phyloP scores from a whole-genome alignment of 2,888 invertebrate species.

The Lysandra coridon region DNA sequence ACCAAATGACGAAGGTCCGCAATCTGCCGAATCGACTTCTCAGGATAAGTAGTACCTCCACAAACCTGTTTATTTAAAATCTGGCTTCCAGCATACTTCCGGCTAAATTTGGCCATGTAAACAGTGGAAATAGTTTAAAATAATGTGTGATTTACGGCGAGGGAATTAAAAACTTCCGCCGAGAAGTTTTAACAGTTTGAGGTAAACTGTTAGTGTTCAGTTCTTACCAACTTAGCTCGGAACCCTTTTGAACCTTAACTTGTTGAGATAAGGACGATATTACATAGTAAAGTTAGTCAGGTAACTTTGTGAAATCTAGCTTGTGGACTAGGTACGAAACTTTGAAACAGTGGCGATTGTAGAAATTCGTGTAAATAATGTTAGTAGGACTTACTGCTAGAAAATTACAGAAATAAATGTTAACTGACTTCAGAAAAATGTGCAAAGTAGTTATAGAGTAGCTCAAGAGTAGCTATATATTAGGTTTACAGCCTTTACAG shows the following conservation, averaged over 20 bases:
- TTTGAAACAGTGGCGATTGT: slow-evolving; percentile 12
- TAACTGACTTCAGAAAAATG: not conserved
- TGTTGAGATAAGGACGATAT: not conserved
- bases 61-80: not conserved
- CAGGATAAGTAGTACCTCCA: too few species aligned
- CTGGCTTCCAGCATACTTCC: not conserved
- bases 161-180: slow-evolving; percentile 30
- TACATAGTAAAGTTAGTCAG: not conserved
- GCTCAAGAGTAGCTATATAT: too few species aligned
- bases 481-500: too few species aligned
- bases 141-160: slow-evolving; percentile 32
- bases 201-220: slow-evolving; percentile 35
- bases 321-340: slow-evolving; percentile 25
- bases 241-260: not conserved
- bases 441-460: not conserved
- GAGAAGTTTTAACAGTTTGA: slow-evolving; percentile 35
- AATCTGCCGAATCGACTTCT: too few species aligned
- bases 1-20: too few species aligned
- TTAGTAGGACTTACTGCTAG: not conserved
- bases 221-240: not conserved
- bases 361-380: slow-evolving; percentile 13
- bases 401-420: not conserved
- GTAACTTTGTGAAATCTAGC: not conserved
- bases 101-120: not conserved
- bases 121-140: slow-evolving; percentile 23